Conservation (phyloP, 2,113 vertebrate genomes). For the Puntigrus tetrazona region DNA sequence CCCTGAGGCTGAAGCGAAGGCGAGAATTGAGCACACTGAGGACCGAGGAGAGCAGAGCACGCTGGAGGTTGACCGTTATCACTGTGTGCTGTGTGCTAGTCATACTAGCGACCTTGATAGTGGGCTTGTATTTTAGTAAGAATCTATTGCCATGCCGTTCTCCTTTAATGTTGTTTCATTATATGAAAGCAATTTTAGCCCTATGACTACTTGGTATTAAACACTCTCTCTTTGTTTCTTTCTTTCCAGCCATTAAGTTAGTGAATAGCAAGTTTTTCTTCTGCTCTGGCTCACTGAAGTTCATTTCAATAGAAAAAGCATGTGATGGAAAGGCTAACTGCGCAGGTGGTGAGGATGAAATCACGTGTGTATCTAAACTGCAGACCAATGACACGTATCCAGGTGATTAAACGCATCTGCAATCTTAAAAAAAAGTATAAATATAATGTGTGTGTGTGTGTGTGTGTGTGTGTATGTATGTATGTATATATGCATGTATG, state of each 20-base stretch:
- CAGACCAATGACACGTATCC: constrained; percentile 41
- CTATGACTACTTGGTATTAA: background rate
- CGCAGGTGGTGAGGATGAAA: constrained; percentile 71
- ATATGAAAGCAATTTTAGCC: background rate
- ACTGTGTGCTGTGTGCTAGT: constrained; percentile 31
- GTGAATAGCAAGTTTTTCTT: constrained; percentile 72
- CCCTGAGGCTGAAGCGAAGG: constrained; percentile 30
- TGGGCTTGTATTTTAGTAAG: constrained; percentile 53
- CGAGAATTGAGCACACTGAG: constrained; percentile 33
- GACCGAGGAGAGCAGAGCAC: constrained; percentile 22
- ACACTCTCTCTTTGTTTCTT: background rate
- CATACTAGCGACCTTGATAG: constrained; percentile 34
- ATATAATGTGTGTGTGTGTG: too few relatives aligned
- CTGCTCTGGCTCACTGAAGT: constrained; percentile 70
- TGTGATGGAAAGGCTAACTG: constrained; percentile 76
- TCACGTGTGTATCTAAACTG: constrained; percentile 65
- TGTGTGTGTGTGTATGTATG: too few relatives aligned
- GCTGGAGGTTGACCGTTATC: constrained; percentile 30
- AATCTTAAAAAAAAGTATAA: too few relatives aligned
- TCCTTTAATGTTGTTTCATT: background rate
- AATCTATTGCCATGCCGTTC: background rate
- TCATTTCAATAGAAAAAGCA: constrained; percentile 61
- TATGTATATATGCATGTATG: too few relatives aligned
- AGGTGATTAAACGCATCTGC: background rate
- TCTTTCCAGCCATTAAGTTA: constrained; percentile 67